A percentile compares a stretch with the other conserved stretches of the same genome.
These are phyloP conservation scores for Drosophila burlai DNA, from an alignment of 1,140 invertebrate species.

Conservation along the genomic window DNA sequence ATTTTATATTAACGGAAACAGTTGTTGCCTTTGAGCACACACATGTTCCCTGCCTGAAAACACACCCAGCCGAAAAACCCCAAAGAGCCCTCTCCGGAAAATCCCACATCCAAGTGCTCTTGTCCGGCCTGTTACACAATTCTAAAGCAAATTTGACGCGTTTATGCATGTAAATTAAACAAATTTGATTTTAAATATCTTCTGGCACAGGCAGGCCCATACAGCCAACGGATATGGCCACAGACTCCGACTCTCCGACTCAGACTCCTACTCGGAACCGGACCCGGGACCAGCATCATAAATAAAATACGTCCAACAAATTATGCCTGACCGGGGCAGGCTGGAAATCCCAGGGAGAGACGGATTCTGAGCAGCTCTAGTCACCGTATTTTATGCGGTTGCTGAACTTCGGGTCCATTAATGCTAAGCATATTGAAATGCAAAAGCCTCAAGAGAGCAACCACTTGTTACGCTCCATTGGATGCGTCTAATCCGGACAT, in stretches of 20 bases:
- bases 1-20: slow-evolving; percentile 84
- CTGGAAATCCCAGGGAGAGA: slow-evolving; percentile 17
- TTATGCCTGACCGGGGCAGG: slow-evolving; percentile 26
- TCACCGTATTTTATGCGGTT: slow-evolving; percentile 68
- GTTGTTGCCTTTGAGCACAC: slow-evolving; percentile 81
- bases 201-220: slow-evolving; percentile 54
- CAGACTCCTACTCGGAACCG: neutral
- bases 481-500: slow-evolving; percentile 45
- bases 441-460: slow-evolving; percentile 35
- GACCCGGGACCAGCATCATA: slow-evolving; percentile 26
- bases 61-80: slow-evolving; percentile 2
- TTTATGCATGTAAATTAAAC: slow-evolving; percentile 84
- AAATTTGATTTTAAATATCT: slow-evolving; percentile 84
- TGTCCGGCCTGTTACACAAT: slow-evolving; percentile 65
- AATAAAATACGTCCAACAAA: slow-evolving; percentile 56
- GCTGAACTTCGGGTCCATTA: slow-evolving; percentile 60
- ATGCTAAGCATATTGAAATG: slow-evolving; percentile 55
- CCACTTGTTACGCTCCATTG: slow-evolving; percentile 54
- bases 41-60: slow-evolving; percentile 30
- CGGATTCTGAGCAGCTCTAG: slow-evolving; percentile 53
- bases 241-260: neutral
- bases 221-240: slow-evolving; percentile 31
- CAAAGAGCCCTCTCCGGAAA: slow-evolving; percentile 16
- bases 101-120: slow-evolving; percentile 29
- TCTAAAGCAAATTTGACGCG: slow-evolving; percentile 82